These are phyloP conservation scores for Amphipoea lucens DNA, from an alignment of 2,888 invertebrate genomes.

Conservation along the genomic window DNA sequence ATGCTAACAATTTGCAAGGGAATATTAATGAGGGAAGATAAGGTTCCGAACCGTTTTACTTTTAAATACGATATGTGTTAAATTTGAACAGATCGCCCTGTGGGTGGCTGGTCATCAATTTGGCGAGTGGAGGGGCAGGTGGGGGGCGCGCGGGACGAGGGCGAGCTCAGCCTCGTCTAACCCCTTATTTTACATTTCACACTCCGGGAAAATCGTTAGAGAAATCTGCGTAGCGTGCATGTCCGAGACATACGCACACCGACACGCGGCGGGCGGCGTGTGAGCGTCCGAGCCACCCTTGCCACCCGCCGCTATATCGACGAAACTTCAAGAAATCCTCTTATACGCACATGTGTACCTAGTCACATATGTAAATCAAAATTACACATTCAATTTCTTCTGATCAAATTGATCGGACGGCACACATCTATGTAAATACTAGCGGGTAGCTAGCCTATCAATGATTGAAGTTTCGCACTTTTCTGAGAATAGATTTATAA, in stretches of 20 bases:
- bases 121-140: slow-evolving; percentile 79
- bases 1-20: slow-evolving; percentile 80
- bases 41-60: slow-evolving; percentile 85
- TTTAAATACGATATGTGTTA: slow-evolving; percentile 89
- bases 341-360: slow-evolving; percentile 83
- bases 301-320: slow-evolving; percentile 84
- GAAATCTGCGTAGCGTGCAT: slow-evolving; percentile 90
- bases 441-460: slow-evolving; percentile 3
- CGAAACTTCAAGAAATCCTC: slow-evolving; percentile 90
- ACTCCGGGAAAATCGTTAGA: slow-evolving; percentile 91
- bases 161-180: slow-evolving; percentile 86
- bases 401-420: slow-evolving; percentile 68
- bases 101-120: slow-evolving; percentile 89
- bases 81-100: slow-evolving; percentile 89
- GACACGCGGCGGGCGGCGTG: slow-evolving; percentile 67
- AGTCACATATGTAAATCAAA: slow-evolving; percentile 84
- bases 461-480: slow-evolving; percentile 8
- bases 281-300: slow-evolving; percentile 79
- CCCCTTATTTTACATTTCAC: slow-evolving; percentile 91
- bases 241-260: slow-evolving; percentile 88
- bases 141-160: slow-evolving; percentile 74
- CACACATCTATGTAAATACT: slow-evolving; percentile 15
- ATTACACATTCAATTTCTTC: slow-evolving; percentile 79
- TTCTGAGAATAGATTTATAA: slow-evolving; percentile 3
- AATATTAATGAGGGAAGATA: slow-evolving; percentile 85